These are phyloP conservation scores for Amblyopsis rosae DNA, from an alignment of 2,113 vertebrate species.

Conservation along the genomic window DNA sequence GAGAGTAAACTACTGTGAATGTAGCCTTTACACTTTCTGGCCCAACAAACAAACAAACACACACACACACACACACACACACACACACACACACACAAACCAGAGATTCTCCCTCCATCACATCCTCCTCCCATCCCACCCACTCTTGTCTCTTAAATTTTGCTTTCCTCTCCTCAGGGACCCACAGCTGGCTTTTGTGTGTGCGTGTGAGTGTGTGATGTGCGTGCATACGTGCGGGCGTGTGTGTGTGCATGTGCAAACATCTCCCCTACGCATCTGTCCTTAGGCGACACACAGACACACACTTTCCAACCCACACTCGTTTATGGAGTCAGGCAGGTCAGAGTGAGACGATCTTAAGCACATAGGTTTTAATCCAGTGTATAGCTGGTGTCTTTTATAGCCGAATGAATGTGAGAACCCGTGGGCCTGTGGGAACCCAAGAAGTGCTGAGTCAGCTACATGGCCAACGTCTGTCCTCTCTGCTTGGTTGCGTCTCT, in stretches of 20 bases:
- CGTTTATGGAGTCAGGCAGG: constrained; percentile 32
- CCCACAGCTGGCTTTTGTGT: constrained; percentile 21
- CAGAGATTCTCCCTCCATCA: constrained; percentile 28
- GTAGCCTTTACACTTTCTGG: constrained; percentile 41
- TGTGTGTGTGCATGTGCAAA: constrained; percentile 3
- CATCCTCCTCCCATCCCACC: constrained; percentile 43
- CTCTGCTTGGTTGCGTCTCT: constrained; percentile 14
- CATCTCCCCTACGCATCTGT: constrained; percentile 18
- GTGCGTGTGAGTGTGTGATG: too few species aligned
- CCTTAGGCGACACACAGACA: constrained; percentile 29
- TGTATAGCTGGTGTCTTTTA: constrained; percentile 24
- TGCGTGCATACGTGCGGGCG: constrained; percentile 9
- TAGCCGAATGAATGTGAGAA: constrained; percentile 54
- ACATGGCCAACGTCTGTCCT: constrained; percentile 11
- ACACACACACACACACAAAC: constrained; percentile 4
- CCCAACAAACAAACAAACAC: constrained; percentile 29
- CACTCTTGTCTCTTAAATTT: constrained; percentile 38
- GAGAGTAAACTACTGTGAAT: constrained; percentile 53
- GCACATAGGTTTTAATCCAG: background rate
- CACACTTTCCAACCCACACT: constrained; percentile 5
- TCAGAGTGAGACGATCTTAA: constrained; percentile 29
- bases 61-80: constrained; percentile 9
- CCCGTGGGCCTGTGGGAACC: constrained; percentile 43
- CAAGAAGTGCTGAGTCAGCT: constrained; percentile 62
- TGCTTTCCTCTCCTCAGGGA: constrained; percentile 52